phyloP scores from a whole-genome alignment of 2,797 vertebrate species.

The Mastacembelus armatus region DNA sequence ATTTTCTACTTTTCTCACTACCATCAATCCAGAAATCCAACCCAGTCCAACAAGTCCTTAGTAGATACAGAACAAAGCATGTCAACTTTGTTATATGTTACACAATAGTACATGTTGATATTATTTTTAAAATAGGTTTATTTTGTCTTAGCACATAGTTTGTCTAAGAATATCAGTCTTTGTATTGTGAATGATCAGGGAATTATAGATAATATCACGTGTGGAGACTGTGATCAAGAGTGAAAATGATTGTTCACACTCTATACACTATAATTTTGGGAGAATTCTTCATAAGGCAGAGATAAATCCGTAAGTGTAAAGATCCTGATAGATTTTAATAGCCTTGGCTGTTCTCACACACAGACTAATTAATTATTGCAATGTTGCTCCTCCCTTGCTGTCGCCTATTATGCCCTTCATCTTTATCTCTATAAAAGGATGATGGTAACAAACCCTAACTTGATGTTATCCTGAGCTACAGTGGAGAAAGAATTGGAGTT shows the following conservation, averaged over 20 bases:
- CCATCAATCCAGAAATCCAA: slow-evolving; percentile 71
- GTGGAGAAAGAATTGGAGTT: slow-evolving; percentile 15
- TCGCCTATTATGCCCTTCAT: slow-evolving; percentile 58
- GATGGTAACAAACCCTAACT: slow-evolving; percentile 48
- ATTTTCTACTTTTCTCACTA: slow-evolving; percentile 79
- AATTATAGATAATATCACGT: slow-evolving; percentile 5
- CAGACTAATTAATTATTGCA: slow-evolving; percentile 69
- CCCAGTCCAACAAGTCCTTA: slow-evolving; percentile 52
- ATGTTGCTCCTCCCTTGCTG: slow-evolving; percentile 57
- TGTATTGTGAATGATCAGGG: background rate
- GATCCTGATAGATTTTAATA: slow-evolving; percentile 69
- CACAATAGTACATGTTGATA: background rate
- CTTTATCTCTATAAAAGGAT: slow-evolving; percentile 47
- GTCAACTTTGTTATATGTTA: slow-evolving; percentile 1
- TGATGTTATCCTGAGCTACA: slow-evolving; percentile 15
- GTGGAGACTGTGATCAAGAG: no score
- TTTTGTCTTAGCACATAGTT: background rate
- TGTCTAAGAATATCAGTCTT: slow-evolving; percentile 4
- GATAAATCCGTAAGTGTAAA: slow-evolving; percentile 55
- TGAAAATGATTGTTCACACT: slow-evolving; percentile 5
- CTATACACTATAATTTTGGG: slow-evolving; percentile 16
- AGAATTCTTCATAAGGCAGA: slow-evolving; percentile 38
- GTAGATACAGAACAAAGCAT: slow-evolving; percentile 34
- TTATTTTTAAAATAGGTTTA: slow-evolving; percentile 1
- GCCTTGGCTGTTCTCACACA: slow-evolving; percentile 63